Evolutionary conservation across 2,113 vertebrate genomes (phyloP).

Genomic region (Stigmatopora nigra): DNA sequence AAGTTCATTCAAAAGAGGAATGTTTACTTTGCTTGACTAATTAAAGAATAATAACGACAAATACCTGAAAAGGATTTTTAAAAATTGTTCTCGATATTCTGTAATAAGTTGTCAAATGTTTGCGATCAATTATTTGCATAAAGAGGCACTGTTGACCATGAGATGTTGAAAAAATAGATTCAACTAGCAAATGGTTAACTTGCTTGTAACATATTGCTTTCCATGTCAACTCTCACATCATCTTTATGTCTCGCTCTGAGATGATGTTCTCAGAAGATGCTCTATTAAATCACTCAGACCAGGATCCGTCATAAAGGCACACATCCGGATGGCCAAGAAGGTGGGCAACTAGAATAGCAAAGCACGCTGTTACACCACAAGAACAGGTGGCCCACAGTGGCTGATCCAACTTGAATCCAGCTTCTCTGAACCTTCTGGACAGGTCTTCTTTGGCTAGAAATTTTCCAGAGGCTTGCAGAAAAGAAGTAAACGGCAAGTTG

Average conservation of each 20-base stretch:
- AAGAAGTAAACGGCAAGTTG: slow-evolving; percentile 83
- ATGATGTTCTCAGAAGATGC: slow-evolving; percentile 78
- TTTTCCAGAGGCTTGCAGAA: slow-evolving; percentile 76
- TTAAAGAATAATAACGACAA: slow-evolving; percentile 7
- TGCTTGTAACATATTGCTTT: neutral
- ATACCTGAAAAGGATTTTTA: neutral
- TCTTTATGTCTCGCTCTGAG: slow-evolving; percentile 79
- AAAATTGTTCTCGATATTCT: neutral
- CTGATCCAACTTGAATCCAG: slow-evolving; percentile 70
- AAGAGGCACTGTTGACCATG: neutral
- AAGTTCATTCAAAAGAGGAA: slow-evolving; percentile 6
- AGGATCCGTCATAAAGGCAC: slow-evolving; percentile 84
- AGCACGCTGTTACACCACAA: slow-evolving; percentile 88
- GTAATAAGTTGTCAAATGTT: neutral
- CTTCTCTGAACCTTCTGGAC: slow-evolving; percentile 70
- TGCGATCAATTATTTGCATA: neutral
- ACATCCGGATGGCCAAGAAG: slow-evolving; percentile 79
- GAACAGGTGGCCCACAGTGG: slow-evolving; percentile 82
- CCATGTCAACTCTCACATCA: slow-evolving; percentile 45
- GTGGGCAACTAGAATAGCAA: slow-evolving; percentile 79
- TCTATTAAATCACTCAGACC: slow-evolving; percentile 87
- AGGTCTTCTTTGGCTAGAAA: slow-evolving; percentile 74
- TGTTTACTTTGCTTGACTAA: slow-evolving; percentile 13
- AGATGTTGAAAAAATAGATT: neutral
- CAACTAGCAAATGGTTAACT: neutral